Conservation (phyloP, 1,140 invertebrate species). For the Gryllus bimaculatus region DNA sequence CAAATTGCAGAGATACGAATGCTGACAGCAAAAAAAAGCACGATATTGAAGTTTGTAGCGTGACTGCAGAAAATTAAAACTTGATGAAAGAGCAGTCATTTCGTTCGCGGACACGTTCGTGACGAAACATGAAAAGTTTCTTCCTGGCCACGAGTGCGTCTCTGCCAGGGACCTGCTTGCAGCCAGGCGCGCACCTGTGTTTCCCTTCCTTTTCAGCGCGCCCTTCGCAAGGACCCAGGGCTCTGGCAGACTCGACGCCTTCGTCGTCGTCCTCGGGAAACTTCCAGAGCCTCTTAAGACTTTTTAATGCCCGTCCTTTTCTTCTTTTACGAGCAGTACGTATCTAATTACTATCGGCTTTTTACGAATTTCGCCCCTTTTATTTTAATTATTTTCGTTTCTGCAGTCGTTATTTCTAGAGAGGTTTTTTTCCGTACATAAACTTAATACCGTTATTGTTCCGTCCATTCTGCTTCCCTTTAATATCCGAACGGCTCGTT, state of each 20-base stretch:
- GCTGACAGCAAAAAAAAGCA: too few relatives aligned
- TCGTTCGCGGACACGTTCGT: not conserved
- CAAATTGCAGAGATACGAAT: too few relatives aligned
- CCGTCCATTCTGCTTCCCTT: not conserved
- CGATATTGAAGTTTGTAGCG: too few relatives aligned
- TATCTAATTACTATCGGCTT: not conserved
- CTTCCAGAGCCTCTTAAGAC: not conserved
- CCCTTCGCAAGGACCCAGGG: not conserved
- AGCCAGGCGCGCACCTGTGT: not conserved
- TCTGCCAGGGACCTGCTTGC: not conserved
- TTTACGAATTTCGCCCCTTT: not conserved
- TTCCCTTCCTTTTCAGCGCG: not conserved
- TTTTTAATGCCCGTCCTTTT: not conserved
- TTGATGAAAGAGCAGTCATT: too few relatives aligned
- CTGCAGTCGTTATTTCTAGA: not conserved
- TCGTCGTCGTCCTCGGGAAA: not conserved
- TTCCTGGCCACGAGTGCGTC: not conserved
- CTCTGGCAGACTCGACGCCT: not conserved
- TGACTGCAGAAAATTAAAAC: too few relatives aligned
- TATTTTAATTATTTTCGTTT: not conserved
- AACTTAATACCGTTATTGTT: slow-evolving; percentile 1
- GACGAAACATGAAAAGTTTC: not conserved
- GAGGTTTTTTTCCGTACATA: not conserved
- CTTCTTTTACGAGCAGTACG: not conserved
- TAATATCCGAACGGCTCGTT: not conserved